These are phyloP conservation scores for Rhopilema esculentum DNA, from an alignment of 30 jellyfish, hydroid and myxozoan genomes.

Conservation along the genomic window DNA sequence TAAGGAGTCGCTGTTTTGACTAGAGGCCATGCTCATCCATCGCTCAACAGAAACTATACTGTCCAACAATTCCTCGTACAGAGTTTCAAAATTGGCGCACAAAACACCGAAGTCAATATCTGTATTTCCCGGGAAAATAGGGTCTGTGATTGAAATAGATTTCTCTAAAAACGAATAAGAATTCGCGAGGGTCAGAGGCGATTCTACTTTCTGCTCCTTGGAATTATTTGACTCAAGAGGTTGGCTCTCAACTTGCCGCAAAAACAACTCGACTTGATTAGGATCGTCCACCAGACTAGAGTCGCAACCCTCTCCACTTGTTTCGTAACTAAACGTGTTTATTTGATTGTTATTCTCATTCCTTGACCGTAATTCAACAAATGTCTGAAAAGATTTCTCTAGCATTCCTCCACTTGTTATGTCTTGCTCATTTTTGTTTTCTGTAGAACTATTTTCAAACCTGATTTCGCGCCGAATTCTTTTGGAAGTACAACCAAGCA, in stretches of 20 bases:
- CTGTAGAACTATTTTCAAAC: background rate
- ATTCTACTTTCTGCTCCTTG: slow-evolving; percentile 19
- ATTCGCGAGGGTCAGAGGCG: background rate
- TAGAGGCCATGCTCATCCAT: slow-evolving; percentile 76
- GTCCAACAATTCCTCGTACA: slow-evolving; percentile 64
- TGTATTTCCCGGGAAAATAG: slow-evolving; percentile 29
- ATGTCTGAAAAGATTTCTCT: slow-evolving; percentile 6
- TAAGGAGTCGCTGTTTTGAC: background rate
- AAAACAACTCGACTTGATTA: slow-evolving; percentile 66
- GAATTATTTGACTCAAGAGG: slow-evolving; percentile 14
- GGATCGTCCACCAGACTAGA: slow-evolving; percentile 72
- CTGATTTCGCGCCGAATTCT: slow-evolving; percentile 74
- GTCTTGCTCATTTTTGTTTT: slow-evolving; percentile 1
- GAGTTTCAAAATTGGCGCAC: slow-evolving; percentile 71
- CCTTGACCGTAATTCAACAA: background rate
- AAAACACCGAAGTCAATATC: slow-evolving; percentile 48
- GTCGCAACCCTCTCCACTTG: background rate
- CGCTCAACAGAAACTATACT: slow-evolving; percentile 70
- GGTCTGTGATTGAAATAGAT: slow-evolving; percentile 15
- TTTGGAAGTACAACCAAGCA: slow-evolving; percentile 83
- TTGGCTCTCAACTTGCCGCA: slow-evolving; percentile 77
- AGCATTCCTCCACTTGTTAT: background rate
- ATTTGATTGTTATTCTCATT: slow-evolving; percentile 6
- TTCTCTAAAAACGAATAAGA: slow-evolving; percentile 52
- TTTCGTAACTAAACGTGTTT: background rate